A percentile compares a stretch with the other conserved stretches of the same genome.
phyloP scores from a whole-genome alignment of 2,888 invertebrate genomes.

The Eupithecia insigniata region DNA sequence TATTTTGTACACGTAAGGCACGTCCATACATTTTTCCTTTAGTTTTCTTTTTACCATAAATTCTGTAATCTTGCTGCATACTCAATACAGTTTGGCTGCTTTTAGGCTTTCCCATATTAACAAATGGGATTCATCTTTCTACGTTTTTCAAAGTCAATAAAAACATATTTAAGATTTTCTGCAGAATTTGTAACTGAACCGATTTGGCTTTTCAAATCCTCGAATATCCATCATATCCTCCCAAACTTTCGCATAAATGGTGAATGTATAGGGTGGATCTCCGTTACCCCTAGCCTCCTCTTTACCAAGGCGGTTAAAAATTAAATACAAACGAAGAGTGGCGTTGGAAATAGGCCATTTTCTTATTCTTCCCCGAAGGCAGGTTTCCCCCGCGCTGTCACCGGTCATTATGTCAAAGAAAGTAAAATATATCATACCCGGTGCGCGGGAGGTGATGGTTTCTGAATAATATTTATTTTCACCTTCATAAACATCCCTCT shows the following conservation, averaged over 20 bases:
- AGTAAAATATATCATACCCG: constrained; percentile 51
- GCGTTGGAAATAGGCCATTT: constrained; percentile 61
- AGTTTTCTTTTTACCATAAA: background rate
- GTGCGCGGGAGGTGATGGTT: constrained; percentile 25
- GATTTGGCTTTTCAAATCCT: background rate
- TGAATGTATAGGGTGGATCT: background rate
- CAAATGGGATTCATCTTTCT: too few relatives aligned
- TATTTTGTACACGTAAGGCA: background rate
- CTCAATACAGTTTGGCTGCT: background rate
- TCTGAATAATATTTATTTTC: constrained; percentile 25
- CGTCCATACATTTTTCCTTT: too few relatives aligned
- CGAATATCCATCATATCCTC: background rate
- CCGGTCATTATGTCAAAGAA: constrained; percentile 70
- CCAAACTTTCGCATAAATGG: background rate
- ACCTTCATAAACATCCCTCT: background rate
- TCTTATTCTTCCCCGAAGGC: constrained; percentile 65
- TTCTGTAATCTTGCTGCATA: background rate
- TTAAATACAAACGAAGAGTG: constrained; percentile 64
- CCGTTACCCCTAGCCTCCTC: background rate
- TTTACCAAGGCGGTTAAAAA: constrained; percentile 43
- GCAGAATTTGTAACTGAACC: background rate
- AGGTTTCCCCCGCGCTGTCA: constrained; percentile 67
- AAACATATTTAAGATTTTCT: background rate
- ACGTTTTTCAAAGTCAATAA: too few relatives aligned
- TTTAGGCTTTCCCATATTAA: too few relatives aligned